Evolutionary conservation across 2,113 vertebrate genomes (phyloP), one percentile per base, ranked within the genome.

Genomic region (Nothoprocta perdicaria): DNA sequence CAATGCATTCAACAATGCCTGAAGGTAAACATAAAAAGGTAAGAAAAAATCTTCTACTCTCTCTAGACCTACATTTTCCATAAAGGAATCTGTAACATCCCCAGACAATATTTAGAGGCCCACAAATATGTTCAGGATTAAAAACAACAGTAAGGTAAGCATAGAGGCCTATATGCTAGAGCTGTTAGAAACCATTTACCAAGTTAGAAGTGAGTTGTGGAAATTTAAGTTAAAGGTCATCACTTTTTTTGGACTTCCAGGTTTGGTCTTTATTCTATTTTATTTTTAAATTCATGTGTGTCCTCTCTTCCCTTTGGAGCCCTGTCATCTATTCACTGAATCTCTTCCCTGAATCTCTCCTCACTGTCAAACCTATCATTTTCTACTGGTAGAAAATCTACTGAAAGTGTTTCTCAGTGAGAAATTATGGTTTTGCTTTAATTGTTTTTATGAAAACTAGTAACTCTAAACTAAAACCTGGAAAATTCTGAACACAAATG

Each of bases 1-100:
- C 68, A 58, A 31, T 50, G 66, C 50, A 29, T 38, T 66, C 91
- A 69, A 27, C 35, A 33, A 50, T 63, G 79, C 48, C 55, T 3
- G 9, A 73, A 91, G 23, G n/a, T 58, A 92, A 86, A 68, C 53
- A 89, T 53, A 89, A 84, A 79, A 90, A 29, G 40, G 55, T 75
- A 88, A 84, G 60, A 71, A 77, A 71, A 86, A 43, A 68, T 69
- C n/a, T n/a, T 68, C 31, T 27, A 27, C 7, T 66, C 50, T 83
- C 55, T 80, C 72, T 3, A 7, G 85, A 90, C 14, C 41, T 27
- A 58, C 58, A 31, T 19, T 40, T 29, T 53, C 22, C 41, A 66
- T 89, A 74, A 89, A 89, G 68, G 41, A 35, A 77, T 55, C 63
- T 53, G 10, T 76, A 53, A 45, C 3, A 27, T 48, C 73, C 29